Evolutionary conservation across 1,140 invertebrate species (phyloP), one percentile per base, ranked within the genome.

Genomic region (Bursaphelenchus mucronatus): DNA sequence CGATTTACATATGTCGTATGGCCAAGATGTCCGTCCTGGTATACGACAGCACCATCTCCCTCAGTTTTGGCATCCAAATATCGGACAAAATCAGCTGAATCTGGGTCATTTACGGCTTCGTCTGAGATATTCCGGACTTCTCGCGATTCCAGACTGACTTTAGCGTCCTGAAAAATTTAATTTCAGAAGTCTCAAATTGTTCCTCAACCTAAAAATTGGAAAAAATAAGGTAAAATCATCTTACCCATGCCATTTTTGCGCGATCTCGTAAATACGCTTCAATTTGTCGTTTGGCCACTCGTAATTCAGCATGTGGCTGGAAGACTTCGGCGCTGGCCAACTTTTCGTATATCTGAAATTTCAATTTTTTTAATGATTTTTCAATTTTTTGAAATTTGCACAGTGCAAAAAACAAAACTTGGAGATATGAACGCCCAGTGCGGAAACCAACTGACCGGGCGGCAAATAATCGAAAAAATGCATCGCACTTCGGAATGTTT

Each of bases 181-280:
- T 19, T 49, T 49, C 47, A 49, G 19, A 19, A n/a, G 1, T 49
- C 6, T 49, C 47, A 49, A 49, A 49, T n/a, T 6, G 47, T 49
- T 49, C 6, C 6, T 49, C 13, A 68, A n/a, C 15, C 67, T n/a
- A 13, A 51, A 68, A 67, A 67, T 11, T 69, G 54, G 8, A 71
- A 47, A 67, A 66, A 56, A n/a, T 15, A 55, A n/a, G 13, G 3
- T 2, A 61, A 71, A n/a, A 15, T 66, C 15, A 41, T 19, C 72
- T 64, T 46, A 76, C 76, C 76, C 68, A 81, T 15, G 77, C 77
- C 66, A 81, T 73, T 53, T 80, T 70, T 11, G 79, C 71, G 40
- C 77, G 58, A 44, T 76, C 64, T 19, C 69, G 56, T 11, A 79
- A 56, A 59, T 79, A 81, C 19, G 63, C 61, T 67, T 79, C 77